These are phyloP conservation scores for Mythimna impura DNA, from an alignment of 2,888 invertebrate genomes.

Conservation along the genomic window DNA sequence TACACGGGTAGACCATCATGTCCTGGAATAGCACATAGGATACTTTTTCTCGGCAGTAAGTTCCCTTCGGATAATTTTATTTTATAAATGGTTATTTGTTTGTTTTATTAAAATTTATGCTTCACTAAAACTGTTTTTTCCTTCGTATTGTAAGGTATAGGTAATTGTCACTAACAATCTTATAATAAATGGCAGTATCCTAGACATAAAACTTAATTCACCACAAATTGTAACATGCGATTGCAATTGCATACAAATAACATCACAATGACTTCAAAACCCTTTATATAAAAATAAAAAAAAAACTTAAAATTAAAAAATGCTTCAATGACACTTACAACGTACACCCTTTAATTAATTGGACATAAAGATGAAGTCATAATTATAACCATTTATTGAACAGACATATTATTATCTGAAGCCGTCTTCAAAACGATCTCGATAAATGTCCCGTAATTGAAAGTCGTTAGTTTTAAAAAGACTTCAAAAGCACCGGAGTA, in stretches of 20 bases:
- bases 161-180: neutral
- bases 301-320: neutral
- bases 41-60: no score
- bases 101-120: neutral
- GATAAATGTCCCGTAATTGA: slow-evolving; percentile 37
- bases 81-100: neutral
- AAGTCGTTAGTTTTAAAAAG: slow-evolving; percentile 22
- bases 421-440: slow-evolving; percentile 27
- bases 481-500: slow-evolving; percentile 16
- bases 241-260: neutral
- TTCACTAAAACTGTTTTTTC: neutral
- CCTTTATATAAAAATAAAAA: neutral
- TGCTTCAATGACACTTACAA: neutral
- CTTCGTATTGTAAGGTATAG: neutral
- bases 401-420: neutral
- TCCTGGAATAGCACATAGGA: no score
- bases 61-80: no score
- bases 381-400: slow-evolving; percentile 23
- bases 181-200: neutral
- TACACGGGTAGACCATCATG: no score
- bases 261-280: neutral
- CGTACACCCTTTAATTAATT: slow-evolving; percentile 5
- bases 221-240: neutral
- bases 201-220: neutral
- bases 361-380: slow-evolving; percentile 42